Evolutionary conservation across 2,888 invertebrate species (phyloP).

Genomic region (Hybos culiciformis): DNA sequence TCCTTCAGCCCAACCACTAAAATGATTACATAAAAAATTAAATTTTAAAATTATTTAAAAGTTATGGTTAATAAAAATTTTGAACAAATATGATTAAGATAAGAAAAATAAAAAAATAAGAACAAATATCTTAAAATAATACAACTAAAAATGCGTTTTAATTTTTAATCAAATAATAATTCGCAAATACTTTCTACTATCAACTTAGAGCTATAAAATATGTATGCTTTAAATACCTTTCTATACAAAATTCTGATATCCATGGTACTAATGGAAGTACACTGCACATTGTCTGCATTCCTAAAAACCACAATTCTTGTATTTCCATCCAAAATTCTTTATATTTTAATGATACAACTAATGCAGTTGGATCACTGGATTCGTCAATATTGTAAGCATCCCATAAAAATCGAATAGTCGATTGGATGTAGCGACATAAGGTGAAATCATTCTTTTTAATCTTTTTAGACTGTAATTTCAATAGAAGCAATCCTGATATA

Average conservation of each 20-base stretch:
- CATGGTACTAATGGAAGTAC: conserved; percentile 70
- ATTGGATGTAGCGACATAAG: conserved; percentile 77
- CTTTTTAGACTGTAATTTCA: conserved; percentile 70
- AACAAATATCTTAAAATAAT: too few species aligned
- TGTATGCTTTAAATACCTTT: too few species aligned
- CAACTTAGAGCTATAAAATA: too few species aligned
- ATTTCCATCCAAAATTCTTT: conserved; percentile 82
- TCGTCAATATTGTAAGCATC: conserved; percentile 85
- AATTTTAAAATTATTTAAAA: too few species aligned
- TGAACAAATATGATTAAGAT: too few species aligned
- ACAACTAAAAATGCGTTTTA: too few species aligned
- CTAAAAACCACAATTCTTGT: conserved; percentile 83
- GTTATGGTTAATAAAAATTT: too few species aligned
- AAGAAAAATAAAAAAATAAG: too few species aligned
- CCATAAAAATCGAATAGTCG: conserved; percentile 82
- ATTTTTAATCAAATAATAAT: too few species aligned
- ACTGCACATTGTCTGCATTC: conserved; percentile 83
- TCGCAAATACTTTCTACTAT: too few species aligned
- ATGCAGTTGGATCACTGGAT: conserved; percentile 64
- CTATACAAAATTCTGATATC: conserved; percentile 82
- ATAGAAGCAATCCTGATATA: conserved; percentile 63
- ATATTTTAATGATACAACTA: conserved; percentile 74
- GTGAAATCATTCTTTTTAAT: conserved; percentile 80
- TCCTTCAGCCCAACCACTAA: conserved; percentile 89
- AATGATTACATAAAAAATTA: too few species aligned